Evolutionary conservation across 2,113 vertebrate species (phyloP), one percentile per base, ranked within the genome.

Genomic region (Physeter macrocephalus): DNA sequence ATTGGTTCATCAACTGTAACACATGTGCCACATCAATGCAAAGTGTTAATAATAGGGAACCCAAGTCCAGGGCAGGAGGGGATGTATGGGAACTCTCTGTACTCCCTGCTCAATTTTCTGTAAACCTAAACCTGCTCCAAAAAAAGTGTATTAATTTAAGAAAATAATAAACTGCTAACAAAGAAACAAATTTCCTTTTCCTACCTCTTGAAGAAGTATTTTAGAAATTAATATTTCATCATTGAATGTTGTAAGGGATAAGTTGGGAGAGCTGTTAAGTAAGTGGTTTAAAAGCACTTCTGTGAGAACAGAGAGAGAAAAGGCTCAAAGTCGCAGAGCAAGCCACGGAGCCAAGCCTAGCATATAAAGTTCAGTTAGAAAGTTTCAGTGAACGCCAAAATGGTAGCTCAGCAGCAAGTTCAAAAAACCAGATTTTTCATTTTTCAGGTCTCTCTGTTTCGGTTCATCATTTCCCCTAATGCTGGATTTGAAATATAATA

Each of bases 11-110:
- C 66, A 11, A 2, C 0, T n/a, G 12, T 27, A 29, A 39, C 29
- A 46, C 14, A 5, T 1, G 12, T 5, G 21, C 12, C 3, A 0
- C 17, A 6, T 4, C 7, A 18, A 2, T 1, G n/a, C 57, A 14
- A 27, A 61, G 20, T 2, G 5, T 13, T 2, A 0, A 0, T 18
- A 34, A 8, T 1, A 4, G 46, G 5, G 46, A 21, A 12, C 7
- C 21, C 5, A 11, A 43, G 10, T 1, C 9, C 3, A 3, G 29
- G 61, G 36, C 2, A 6, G 25, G 62, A 29, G 4, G 15, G 52
- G 1, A 6, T 10, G 0, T 0, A 0, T 5, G 13, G 18, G 77
- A 10, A 17, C 36, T n/a, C n/a, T 59, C 27, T 62, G 8, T 6
- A 8, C 10, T 52, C 10, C 18, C 52, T 8, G 23, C 85, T 90